These are phyloP conservation scores for Scaptomyza parva DNA, from an alignment of 2,888 invertebrate genomes.

Conservation along the genomic window DNA sequence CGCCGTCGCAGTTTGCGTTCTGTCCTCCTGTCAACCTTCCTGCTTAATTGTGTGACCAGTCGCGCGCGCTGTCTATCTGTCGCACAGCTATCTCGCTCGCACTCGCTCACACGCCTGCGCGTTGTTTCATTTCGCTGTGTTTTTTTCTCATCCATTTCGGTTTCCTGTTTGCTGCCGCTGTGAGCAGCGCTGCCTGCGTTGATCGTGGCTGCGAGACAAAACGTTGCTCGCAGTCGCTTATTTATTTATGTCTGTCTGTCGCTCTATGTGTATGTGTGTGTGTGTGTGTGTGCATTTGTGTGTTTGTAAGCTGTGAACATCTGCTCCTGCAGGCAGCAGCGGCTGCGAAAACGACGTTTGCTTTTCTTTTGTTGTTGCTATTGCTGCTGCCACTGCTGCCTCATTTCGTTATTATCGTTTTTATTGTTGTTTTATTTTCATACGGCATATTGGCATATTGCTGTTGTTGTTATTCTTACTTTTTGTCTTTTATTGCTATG, in stretches of 20 bases:
- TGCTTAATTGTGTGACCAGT: conserved; percentile 75
- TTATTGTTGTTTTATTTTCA: conserved; percentile 76
- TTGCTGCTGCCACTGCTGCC: conserved; percentile 56
- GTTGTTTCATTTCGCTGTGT: conserved; percentile 44
- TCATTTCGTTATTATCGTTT: conserved; percentile 75
- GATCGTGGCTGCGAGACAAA: conserved; percentile 66
- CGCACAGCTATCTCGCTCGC: conserved; percentile 10
- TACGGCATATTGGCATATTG: conserved; percentile 63
- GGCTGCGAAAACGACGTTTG: conserved; percentile 64
- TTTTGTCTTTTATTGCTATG: conserved; percentile 28
- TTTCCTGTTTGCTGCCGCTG: conserved; percentile 73
- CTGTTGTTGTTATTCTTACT: conserved; percentile 31
- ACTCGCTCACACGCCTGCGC: conserved; percentile 16
- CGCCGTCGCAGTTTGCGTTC: conserved; percentile 26
- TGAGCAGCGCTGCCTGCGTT: conserved; percentile 64
- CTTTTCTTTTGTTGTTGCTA: conserved; percentile 59
- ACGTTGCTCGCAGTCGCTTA: conserved; percentile 71
- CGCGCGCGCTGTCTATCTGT: conserved; percentile 41
- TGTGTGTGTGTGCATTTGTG: conserved; percentile 24
- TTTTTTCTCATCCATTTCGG: conserved; percentile 50
- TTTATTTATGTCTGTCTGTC: conserved; percentile 75
- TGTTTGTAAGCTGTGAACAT: conserved; percentile 83
- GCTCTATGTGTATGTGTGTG: conserved; percentile 11
- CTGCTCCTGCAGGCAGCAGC: conserved; percentile 81
- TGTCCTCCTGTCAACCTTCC: conserved; percentile 67